Evolutionary conservation across 35 echinoderm and acorn worm species (phyloP).

Genomic region (Anneissia japonica): DNA sequence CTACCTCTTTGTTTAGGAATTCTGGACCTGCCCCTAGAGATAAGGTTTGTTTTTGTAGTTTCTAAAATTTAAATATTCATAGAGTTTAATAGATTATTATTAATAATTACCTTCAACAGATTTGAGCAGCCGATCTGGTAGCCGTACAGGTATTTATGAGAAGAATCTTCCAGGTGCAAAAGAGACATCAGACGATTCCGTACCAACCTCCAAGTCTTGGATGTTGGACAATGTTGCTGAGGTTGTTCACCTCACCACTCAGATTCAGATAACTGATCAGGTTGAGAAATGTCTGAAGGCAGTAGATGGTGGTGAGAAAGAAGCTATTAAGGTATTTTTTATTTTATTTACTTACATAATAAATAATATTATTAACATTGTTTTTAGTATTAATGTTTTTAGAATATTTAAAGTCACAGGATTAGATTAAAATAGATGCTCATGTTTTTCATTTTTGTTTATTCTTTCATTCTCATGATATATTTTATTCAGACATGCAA

Average conservation of each 20-base stretch:
- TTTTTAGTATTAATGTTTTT: constrained; percentile 37
- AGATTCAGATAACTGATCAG: constrained; percentile 90
- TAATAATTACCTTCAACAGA: neutral
- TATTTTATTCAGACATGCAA: too few species aligned
- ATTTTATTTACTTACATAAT: neutral
- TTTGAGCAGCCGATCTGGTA: constrained; percentile 50
- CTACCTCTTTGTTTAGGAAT: too few species aligned
- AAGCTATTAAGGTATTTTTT: constrained; percentile 57
- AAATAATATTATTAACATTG: neutral
- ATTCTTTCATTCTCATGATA: too few species aligned
- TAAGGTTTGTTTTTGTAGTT: too few species aligned
- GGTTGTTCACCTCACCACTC: constrained; percentile 80
- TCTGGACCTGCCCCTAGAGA: too few species aligned
- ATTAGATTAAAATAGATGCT: too few species aligned
- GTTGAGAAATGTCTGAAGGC: constrained; percentile 74
- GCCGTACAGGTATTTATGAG: constrained; percentile 61
- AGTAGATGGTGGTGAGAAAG: constrained; percentile 62
- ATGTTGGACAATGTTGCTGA: constrained; percentile 92
- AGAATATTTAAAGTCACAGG: too few species aligned
- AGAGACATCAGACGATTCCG: constrained; percentile 23
- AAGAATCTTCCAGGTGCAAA: constrained; percentile 15
- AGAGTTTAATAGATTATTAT: too few species aligned
- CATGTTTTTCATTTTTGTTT: too few species aligned
- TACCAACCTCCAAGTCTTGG: constrained; percentile 41
- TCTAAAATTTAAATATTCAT: too few species aligned